Evolutionary conservation across 2,797 vertebrate species (phyloP), one percentile per base, ranked within the genome.

Genomic region (Mus minutoides): DNA sequence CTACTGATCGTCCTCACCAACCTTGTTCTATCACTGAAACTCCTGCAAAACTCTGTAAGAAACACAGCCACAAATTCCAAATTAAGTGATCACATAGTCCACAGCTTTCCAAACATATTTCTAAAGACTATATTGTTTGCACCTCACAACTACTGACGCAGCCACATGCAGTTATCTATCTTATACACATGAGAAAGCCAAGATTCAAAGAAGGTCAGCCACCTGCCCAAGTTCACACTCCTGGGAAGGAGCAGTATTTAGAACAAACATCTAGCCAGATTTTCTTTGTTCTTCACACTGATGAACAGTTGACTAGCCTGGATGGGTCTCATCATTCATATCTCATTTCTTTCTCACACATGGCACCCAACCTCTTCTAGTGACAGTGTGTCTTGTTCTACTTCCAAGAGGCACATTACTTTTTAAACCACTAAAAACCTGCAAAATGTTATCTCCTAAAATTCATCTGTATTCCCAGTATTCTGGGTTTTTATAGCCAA

Each of bases 401-500:
- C 82, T 90, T 86, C 62, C 46, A 40, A 77, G 52, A 90, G 88
- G 34, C 13, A 7, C 31, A 43, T 60, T 88, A 67, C 29, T 90
- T 94, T 75, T 52, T 29, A 94, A 88, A 64, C 19, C n/a, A 78
- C 29, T 49, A 71, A 40, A 52, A 97, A 49, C 10, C 40, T 76
- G 31, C 8, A 58, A 73, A 71, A 43, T n/a, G 11, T 60, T 88
- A 78, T 54, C 21, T 90, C 88, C 62, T 49, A 2, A 75, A 88
- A 84, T 62, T 29, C 16, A 16, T 62, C 1, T 54, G 14, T 79
- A 88, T 78, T 83, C 6, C 69, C 82, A 56, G 84, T 49, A 77
- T 92, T 43, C 49, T n/a, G 16, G 67, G 71, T 46, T 95, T 86
- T 94, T 77, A 52, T 40, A 26, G 6, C 54, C 91, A 21, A 94